phyloP scores from a whole-genome alignment of 2,113 vertebrate genomes.

The Lota lota region DNA sequence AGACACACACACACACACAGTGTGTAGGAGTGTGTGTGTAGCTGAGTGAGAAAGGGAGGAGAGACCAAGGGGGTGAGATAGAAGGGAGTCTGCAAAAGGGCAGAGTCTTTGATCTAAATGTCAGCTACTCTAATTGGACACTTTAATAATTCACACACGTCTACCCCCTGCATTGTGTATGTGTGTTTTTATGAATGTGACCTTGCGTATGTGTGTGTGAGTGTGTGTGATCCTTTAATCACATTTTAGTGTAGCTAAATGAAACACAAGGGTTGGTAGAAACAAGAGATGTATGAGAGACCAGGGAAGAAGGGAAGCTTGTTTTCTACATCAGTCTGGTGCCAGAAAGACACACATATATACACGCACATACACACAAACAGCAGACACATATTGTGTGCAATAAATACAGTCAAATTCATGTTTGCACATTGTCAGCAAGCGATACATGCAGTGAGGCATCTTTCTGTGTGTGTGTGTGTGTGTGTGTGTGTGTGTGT shows the following conservation, averaged over 20 bases:
- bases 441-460: conserved; percentile 38
- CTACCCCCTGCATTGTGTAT: conserved; percentile 41
- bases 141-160: conserved; percentile 70
- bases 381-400: conserved; percentile 20
- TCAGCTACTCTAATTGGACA: conserved; percentile 70
- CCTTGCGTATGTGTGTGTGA: conserved; percentile 16
- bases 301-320: no score
- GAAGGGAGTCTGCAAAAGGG: conserved; percentile 47
- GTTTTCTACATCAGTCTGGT: no score
- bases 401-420: conserved; percentile 21
- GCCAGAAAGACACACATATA: neutral
- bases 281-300: no score
- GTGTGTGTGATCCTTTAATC: neutral
- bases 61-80: neutral
- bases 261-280: no score
- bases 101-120: conserved; percentile 72
- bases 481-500: neutral
- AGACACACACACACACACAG: neutral
- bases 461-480: neutral
- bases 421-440: conserved; percentile 15
- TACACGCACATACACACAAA: neutral
- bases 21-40: neutral
- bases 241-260: no score
- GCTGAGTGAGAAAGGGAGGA: neutral
- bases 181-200: conserved; percentile 32